These are phyloP conservation scores for Brachionus sp. DNA, from an alignment of 1,140 invertebrate genomes.

Conservation along the genomic window DNA sequence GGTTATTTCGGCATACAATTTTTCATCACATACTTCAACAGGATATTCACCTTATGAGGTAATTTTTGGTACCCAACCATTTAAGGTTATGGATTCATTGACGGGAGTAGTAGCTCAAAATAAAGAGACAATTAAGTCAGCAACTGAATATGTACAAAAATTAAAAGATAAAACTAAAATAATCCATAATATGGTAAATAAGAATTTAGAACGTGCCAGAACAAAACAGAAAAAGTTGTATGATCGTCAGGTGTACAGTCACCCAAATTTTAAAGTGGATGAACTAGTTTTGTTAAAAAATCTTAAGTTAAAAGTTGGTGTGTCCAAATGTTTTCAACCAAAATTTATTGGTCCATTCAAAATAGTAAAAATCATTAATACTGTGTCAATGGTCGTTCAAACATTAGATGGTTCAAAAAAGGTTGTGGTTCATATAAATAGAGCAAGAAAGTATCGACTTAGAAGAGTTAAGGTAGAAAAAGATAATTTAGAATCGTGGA, in stretches of 20 bases:
- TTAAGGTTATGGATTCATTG: background rate
- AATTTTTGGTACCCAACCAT: background rate
- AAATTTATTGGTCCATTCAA: background rate
- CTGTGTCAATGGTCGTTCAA: background rate
- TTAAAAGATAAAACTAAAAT: background rate
- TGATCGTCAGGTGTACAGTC: background rate
- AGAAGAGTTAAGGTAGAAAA: background rate
- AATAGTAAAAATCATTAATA: background rate
- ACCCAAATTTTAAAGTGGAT: background rate
- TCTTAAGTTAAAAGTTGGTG: background rate
- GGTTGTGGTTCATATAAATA: background rate
- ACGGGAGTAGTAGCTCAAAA: background rate
- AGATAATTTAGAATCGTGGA: background rate
- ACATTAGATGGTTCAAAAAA: background rate
- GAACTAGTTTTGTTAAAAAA: background rate
- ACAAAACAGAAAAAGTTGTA: background rate
- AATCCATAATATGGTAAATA: background rate
- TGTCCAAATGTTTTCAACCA: background rate
- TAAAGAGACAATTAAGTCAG: background rate
- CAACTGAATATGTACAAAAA: background rate
- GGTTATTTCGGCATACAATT: background rate
- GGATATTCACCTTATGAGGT: background rate
- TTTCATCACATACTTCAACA: background rate
- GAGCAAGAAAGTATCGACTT: background rate
- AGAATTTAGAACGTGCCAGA: background rate